These are phyloP conservation scores for Ormia ochracea DNA, from an alignment of 2,888 invertebrate genomes.

Conservation along the genomic window DNA sequence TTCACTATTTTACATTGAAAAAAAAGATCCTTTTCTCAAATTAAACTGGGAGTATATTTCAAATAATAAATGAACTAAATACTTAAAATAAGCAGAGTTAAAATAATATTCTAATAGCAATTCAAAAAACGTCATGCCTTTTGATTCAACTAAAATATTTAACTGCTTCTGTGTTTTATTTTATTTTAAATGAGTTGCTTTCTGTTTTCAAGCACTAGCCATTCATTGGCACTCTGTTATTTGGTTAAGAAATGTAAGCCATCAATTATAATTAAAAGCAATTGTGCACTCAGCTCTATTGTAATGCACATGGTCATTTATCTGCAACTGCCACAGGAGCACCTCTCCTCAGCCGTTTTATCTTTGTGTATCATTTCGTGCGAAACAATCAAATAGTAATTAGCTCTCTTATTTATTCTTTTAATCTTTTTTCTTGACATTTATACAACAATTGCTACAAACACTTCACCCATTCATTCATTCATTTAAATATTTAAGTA, in stretches of 20 bases:
- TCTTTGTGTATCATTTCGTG: not conserved
- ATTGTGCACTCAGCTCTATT: constrained; percentile 21
- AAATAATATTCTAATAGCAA: not conserved
- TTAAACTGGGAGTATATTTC: no score
- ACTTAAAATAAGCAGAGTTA: no score
- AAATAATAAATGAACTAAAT: no score
- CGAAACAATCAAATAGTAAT: constrained; percentile 53
- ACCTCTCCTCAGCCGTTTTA: not conserved
- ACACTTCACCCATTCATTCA: not conserved
- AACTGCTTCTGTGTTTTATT: not conserved
- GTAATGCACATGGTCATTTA: not conserved
- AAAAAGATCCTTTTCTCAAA: no score
- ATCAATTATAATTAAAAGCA: constrained; percentile 49
- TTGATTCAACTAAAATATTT: not conserved
- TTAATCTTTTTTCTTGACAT: constrained; percentile 2
- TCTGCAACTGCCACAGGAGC: not conserved
- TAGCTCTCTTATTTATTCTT: constrained; percentile 30
- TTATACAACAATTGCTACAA: not conserved
- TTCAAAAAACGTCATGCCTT: not conserved
- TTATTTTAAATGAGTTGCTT: not conserved
- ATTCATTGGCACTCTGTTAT: constrained; percentile 12
- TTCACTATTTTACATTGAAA: no score
- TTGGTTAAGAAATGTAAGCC: constrained; percentile 28
- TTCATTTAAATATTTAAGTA: not conserved
- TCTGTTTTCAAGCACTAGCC: constrained; percentile 17